A percentile compares a stretch with the other conserved stretches of the same genome.
phyloP scores from a whole-genome alignment of 2,113 vertebrate species.

The Dasyurus viverrinus region DNA sequence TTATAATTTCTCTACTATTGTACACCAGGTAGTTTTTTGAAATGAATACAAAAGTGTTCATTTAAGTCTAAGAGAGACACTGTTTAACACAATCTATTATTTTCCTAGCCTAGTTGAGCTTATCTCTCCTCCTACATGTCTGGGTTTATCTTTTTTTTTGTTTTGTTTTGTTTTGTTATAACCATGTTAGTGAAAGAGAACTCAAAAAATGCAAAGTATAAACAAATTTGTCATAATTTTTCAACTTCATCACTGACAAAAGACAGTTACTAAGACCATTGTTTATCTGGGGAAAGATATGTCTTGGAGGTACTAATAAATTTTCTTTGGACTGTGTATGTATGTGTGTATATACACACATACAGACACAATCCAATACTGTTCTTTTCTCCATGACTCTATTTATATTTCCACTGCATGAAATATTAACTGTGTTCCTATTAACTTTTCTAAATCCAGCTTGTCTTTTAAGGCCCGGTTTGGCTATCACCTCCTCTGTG shows the following conservation, averaged over 20 bases:
- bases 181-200: background rate
- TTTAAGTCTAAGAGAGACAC: background rate
- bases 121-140: background rate
- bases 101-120: background rate
- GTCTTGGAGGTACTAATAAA: background rate
- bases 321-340: background rate
- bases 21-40: slow-evolving; percentile 3
- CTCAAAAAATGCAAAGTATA: background rate
- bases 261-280: background rate
- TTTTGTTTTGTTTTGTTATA: background rate
- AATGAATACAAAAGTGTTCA: background rate
- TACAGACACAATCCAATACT: background rate
- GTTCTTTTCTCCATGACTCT: background rate
- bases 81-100: background rate
- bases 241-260: background rate
- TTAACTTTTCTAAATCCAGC: background rate
- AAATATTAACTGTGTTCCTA: background rate
- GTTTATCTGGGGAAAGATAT: background rate
- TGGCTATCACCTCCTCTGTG: background rate
- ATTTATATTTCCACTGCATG: background rate
- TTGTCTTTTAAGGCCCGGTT: background rate
- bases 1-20: background rate
- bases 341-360: background rate
- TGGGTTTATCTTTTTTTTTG: background rate
- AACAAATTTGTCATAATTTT: background rate